These are phyloP conservation scores for Theretra japonica DNA, from an alignment of 2,888 invertebrate species.

Conservation along the genomic window DNA sequence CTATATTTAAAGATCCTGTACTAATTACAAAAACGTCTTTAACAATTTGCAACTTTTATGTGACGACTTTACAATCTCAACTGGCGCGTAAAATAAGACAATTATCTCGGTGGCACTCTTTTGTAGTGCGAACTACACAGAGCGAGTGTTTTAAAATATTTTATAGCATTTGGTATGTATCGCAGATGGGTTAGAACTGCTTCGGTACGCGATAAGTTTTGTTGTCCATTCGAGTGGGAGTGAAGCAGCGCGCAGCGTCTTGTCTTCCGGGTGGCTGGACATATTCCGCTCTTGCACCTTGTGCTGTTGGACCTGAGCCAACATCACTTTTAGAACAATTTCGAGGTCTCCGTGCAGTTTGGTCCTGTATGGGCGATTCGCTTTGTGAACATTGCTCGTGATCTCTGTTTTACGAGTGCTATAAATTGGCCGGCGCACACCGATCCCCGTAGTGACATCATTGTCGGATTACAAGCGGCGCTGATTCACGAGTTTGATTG, in stretches of 20 bases:
- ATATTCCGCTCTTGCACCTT: slow-evolving; percentile 54
- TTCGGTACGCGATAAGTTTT: neutral
- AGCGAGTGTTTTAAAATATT: slow-evolving; percentile 19
- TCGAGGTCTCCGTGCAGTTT: slow-evolving; percentile 56
- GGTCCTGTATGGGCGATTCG: slow-evolving; percentile 41
- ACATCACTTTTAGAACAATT: slow-evolving; percentile 58
- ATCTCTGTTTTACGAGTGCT: slow-evolving; percentile 11
- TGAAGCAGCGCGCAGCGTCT: slow-evolving; percentile 34
- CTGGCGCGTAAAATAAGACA: slow-evolving; percentile 8
- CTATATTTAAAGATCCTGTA: neutral
- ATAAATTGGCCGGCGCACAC: slow-evolving; percentile 14
- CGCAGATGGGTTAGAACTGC: slow-evolving; percentile 9
- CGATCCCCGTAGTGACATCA: slow-evolving; percentile 27
- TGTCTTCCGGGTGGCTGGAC: slow-evolving; percentile 48
- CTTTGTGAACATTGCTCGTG: slow-evolving; percentile 32
- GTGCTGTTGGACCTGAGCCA: slow-evolving; percentile 62
- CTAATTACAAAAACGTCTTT: neutral
- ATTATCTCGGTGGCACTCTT: slow-evolving; percentile 1
- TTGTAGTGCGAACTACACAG: slow-evolving; percentile 19
- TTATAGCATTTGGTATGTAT: slow-evolving; percentile 10
- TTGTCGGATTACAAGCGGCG: slow-evolving; percentile 22
- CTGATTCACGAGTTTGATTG: slow-evolving; percentile 33
- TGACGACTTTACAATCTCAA: slow-evolving; percentile 21
- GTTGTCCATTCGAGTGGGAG: neutral
- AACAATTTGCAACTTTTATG: slow-evolving; percentile 12